These are phyloP conservation scores for Pheosia gnoma DNA, from an alignment of 2,888 invertebrate genomes.

Conservation along the genomic window DNA sequence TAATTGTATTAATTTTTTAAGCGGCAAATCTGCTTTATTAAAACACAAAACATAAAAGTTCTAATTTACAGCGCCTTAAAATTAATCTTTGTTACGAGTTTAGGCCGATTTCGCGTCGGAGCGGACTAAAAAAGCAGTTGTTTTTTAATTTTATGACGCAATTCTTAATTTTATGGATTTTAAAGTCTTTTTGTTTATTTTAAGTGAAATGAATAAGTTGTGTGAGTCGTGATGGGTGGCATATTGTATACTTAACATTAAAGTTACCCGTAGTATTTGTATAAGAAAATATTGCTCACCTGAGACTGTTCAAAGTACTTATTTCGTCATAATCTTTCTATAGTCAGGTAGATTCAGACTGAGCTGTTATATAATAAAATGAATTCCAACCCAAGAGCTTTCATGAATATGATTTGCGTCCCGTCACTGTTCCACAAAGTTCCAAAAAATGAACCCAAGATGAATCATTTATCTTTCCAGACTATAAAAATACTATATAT, in stretches of 20 bases:
- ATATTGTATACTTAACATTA: not conserved
- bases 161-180: not conserved
- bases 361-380: no score
- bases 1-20: slow-evolving; percentile 36
- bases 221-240: not conserved
- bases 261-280: no score
- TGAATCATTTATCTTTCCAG: no score
- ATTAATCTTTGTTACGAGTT: slow-evolving; percentile 30
- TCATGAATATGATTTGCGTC: no score
- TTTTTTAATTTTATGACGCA: slow-evolving; percentile 4
- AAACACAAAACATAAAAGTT: slow-evolving; percentile 30
- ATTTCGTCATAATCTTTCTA: no score
- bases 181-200: not conserved
- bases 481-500: no score
- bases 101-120: slow-evolving; percentile 8
- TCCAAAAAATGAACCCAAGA: no score
- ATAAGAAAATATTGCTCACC: no score
- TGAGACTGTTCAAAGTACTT: no score
- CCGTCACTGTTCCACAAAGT: no score
- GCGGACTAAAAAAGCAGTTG: not conserved
- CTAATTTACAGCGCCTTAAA: slow-evolving; percentile 15
- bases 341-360: no score
- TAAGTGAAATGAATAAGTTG: not conserved
- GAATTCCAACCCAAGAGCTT: no score
- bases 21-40: slow-evolving; percentile 34